These are phyloP conservation scores for Leptosomus discolor DNA, from an alignment of 2,113 vertebrate genomes.

Conservation along the genomic window DNA sequence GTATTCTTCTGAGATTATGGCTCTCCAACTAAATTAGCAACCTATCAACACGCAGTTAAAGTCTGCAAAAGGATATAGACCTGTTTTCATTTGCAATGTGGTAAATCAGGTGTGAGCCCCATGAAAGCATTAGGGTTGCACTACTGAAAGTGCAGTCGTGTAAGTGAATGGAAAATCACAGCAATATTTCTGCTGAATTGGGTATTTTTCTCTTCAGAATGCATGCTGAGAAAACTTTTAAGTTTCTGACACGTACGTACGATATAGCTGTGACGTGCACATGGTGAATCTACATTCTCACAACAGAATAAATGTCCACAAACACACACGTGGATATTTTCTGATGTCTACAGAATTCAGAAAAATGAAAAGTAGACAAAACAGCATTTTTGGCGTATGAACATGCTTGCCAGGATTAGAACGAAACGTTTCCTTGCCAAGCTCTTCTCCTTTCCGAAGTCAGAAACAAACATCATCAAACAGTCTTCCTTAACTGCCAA, in stretches of 20 bases:
- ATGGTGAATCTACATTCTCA: neutral
- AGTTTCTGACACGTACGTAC: neutral
- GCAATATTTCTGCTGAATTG: neutral
- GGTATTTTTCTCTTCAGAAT: neutral
- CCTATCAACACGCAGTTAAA: neutral
- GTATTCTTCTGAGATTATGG: neutral
- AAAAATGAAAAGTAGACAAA: neutral
- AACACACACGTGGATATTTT: neutral
- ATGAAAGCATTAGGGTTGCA: neutral
- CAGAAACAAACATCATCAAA: constrained; percentile 12
- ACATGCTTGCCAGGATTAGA: neutral
- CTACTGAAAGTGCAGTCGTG: neutral
- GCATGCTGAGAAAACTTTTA: neutral
- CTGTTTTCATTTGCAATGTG: neutral
- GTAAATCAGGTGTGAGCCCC: neutral
- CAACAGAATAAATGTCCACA: neutral
- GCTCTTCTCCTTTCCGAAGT: neutral
- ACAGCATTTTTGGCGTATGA: neutral
- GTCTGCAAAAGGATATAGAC: neutral
- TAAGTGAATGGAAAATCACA: neutral
- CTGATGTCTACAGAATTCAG: neutral
- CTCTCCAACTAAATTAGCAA: neutral
- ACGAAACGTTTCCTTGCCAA: neutral
- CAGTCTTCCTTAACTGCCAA: neutral
- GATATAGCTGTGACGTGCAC: neutral